Evolutionary conservation across 2,113 vertebrate species (phyloP), one percentile per base, ranked within the genome.

Genomic region (Prunella himalayana): DNA sequence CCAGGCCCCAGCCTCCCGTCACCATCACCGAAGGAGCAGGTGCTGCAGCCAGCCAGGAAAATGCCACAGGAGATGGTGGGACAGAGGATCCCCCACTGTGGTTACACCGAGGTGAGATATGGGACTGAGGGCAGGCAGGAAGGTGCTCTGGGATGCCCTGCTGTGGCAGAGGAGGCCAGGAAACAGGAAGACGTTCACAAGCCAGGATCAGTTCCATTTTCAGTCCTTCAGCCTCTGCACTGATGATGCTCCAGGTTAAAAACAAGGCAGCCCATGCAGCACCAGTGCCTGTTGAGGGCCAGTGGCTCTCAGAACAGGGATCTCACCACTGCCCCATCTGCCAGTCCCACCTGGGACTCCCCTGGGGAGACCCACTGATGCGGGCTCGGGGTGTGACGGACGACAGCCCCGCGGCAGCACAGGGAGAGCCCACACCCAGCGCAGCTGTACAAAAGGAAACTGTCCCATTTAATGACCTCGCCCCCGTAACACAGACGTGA

Each of bases 401-500:
- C 19, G 25, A 68, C 16, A 37, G 45, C 22, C 10, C 69, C 17
- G 0, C 3, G 0, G 88, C 70, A 88, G 93, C 88, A 42, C 35
- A 95, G 90, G 68, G 77, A 95, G 81, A 95, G 28, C 70, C 80
- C 91, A 95, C 66, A 51, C 82, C n/a, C 14, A 0, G 72, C 17
- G 0, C 15, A 86, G 90, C 83, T 84, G 86, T 97, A 96, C 82
- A 97, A 97, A 97, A 97, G 81, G 90, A 56, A 87, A 54, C 17
- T 33, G 82, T 95, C 93, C 94, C 79, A 13, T 97, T 97, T 97
- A 97, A 97, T 97, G 86, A 79, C n/a, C 86, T 95, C 2, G 11
- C 71, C 78, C 86, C 92, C 25, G 11, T 90, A 87, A 94, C 65
- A 94, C 81, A 85, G 87, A 81, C 18, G 30, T 11, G 78, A 93